These are phyloP conservation scores for Rhynchonema sp. DNA, from an alignment of 2,888 invertebrate genomes.

Conservation along the genomic window DNA sequence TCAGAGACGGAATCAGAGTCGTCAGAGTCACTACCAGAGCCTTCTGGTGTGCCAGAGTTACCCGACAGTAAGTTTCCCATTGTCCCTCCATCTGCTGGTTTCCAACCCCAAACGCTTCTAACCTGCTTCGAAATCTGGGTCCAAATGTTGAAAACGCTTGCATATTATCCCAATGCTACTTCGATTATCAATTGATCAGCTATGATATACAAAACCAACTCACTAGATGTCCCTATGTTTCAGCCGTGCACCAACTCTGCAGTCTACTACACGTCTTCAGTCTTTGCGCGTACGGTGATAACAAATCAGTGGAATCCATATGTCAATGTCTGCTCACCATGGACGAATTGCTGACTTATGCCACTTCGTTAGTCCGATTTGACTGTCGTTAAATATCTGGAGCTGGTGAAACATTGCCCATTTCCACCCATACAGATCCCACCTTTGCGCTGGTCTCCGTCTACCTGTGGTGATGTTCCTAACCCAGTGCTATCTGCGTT, in stretches of 20 bases:
- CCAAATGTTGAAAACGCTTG: too few species aligned
- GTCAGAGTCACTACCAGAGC: too few species aligned
- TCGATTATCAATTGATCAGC: too few species aligned
- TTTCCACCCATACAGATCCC: not conserved
- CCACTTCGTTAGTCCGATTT: not conserved
- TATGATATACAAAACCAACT: too few species aligned
- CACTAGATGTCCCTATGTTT: too few species aligned
- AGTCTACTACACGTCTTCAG: constrained; percentile 27
- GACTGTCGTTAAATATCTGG: constrained; percentile 6
- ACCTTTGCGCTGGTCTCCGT: constrained; percentile 24
- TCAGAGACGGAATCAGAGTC: too few species aligned
- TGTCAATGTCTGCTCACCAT: constrained; percentile 30
- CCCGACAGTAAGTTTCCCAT: too few species aligned
- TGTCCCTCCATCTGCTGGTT: too few species aligned
- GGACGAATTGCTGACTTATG: constrained; percentile 21
- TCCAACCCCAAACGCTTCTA: too few species aligned
- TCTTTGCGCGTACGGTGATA: constrained; percentile 30
- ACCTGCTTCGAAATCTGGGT: too few species aligned
- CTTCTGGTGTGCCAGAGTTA: too few species aligned
- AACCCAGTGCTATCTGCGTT: constrained; percentile 26
- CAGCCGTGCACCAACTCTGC: not conserved
- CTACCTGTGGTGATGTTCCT: constrained; percentile 28
- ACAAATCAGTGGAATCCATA: constrained; percentile 30
- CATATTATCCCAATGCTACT: too few species aligned
- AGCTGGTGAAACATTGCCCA: constrained; percentile 10